Evolutionary conservation across 2,888 invertebrate genomes (phyloP).

Genomic region (Scaptomyza flava): DNA sequence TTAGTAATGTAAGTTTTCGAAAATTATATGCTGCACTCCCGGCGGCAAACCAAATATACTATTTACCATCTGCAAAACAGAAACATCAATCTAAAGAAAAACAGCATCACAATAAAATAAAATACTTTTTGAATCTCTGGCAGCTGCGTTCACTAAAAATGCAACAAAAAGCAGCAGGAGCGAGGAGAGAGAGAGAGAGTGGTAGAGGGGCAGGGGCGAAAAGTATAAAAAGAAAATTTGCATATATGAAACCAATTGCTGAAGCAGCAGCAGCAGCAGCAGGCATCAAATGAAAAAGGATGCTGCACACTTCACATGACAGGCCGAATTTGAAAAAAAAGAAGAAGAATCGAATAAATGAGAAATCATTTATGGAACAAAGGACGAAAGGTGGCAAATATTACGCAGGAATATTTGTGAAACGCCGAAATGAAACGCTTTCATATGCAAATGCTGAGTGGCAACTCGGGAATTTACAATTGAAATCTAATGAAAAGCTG

Average conservation of each 20-base stretch:
- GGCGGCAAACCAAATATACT: constrained; percentile 19
- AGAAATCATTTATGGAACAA: constrained; percentile 71
- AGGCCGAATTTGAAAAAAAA: constrained; percentile 43
- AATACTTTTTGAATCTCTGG: constrained; percentile 28
- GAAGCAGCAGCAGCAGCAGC: constrained; percentile 11
- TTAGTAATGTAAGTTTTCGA: not conserved
- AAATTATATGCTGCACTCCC: not conserved
- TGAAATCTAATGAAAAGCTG: constrained; percentile 62
- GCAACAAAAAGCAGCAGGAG: constrained; percentile 50
- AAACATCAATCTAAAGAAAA: constrained; percentile 25
- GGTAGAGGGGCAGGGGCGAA: not conserved
- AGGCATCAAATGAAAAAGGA: constrained; percentile 37
- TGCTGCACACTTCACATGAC: constrained; percentile 63
- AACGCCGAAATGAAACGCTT: constrained; percentile 59
- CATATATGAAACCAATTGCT: constrained; percentile 77
- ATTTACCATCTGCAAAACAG: constrained; percentile 32
- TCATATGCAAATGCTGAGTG: constrained; percentile 76
- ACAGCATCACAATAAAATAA: constrained; percentile 46
- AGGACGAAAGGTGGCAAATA: constrained; percentile 74
- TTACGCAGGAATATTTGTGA: constrained; percentile 48
- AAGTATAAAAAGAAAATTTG: constrained; percentile 61
- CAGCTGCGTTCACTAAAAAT: constrained; percentile 64
- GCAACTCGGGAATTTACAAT: constrained; percentile 41
- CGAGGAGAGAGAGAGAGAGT: not conserved
- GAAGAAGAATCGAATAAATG: constrained; percentile 51